These are phyloP conservation scores for Druceiella hillmani DNA, from an alignment of 2,888 invertebrate species.

Conservation along the genomic window DNA sequence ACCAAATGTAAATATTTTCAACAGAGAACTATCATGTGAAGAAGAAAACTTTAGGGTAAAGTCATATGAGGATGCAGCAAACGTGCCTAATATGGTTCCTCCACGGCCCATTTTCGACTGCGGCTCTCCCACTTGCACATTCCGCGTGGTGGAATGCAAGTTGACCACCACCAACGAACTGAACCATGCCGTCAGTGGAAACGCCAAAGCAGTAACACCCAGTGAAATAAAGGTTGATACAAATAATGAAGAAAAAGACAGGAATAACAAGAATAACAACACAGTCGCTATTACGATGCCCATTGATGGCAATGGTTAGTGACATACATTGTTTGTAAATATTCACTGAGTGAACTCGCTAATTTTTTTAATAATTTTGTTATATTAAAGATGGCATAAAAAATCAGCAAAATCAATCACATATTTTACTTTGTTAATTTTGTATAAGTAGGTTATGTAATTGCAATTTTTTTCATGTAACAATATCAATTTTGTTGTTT, in stretches of 20 bases:
- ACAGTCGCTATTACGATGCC: slow-evolving; percentile 57
- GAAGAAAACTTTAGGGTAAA: slow-evolving; percentile 13
- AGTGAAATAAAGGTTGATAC: slow-evolving; percentile 10
- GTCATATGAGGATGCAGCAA: slow-evolving; percentile 30
- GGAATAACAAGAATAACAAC: slow-evolving; percentile 30
- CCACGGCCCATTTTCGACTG: slow-evolving; percentile 42
- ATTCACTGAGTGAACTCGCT: no score
- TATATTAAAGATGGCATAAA: no score
- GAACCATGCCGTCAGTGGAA: slow-evolving; percentile 8
- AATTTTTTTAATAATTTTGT: no score
- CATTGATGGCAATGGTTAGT: slow-evolving; percentile 52
- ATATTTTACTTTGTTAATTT: no score
- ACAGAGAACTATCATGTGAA: background rate
- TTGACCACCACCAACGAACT: slow-evolving; percentile 45
- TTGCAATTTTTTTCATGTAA: no score
- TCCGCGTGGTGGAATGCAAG: slow-evolving; percentile 46
- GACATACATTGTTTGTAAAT: no score
- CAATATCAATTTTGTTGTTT: no score
- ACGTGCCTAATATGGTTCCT: slow-evolving; percentile 39
- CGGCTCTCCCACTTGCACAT: slow-evolving; percentile 42
- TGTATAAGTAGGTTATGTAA: no score
- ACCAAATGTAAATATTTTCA: no score
- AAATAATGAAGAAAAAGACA: no score
- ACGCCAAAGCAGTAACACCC: slow-evolving; percentile 26
- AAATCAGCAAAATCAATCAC: no score